Percentiles rank a stretch among this genome's conserved stretches.
Conservation (phyloP, 2,888 invertebrate genomes). For the Hemicrepidius hirtus region DNA sequence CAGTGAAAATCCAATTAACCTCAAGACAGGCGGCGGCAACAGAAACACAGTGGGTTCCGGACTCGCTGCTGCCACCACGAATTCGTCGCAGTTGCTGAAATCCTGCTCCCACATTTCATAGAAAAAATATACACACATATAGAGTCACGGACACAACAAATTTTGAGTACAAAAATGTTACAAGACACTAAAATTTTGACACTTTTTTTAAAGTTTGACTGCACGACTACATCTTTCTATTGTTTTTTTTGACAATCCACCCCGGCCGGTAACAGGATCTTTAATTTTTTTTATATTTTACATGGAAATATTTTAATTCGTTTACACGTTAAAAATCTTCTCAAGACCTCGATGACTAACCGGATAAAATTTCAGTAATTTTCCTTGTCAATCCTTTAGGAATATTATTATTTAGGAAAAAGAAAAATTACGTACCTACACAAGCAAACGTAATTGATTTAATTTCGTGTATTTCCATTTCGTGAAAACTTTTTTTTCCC, state of each 20-base stretch:
- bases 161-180: conserved; percentile 46
- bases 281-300: no score
- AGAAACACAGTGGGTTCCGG: conserved; percentile 54
- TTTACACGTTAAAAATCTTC: no score
- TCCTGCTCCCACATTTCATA: conserved; percentile 52
- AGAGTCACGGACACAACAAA: conserved; percentile 51
- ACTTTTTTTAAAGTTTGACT: conserved; percentile 11
- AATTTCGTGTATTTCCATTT: no score
- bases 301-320: no score
- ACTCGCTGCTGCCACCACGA: conserved; percentile 37
- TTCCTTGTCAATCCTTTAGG: no score
- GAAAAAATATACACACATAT: conserved; percentile 39
- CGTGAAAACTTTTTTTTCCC: no score
- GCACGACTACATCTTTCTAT: background rate
- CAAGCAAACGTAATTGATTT: no score
- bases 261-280: background rate
- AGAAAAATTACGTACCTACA: no score
- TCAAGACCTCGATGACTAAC: no score
- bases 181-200: conserved; percentile 51
- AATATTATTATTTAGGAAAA: no score
- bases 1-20: conserved; percentile 63
- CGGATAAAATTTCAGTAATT: no score
- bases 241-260: background rate
- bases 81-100: conserved; percentile 47
- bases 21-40: conserved; percentile 61